Conservation (phyloP, 2,797 vertebrate genomes). For the Diglossa cyanea region DNA sequence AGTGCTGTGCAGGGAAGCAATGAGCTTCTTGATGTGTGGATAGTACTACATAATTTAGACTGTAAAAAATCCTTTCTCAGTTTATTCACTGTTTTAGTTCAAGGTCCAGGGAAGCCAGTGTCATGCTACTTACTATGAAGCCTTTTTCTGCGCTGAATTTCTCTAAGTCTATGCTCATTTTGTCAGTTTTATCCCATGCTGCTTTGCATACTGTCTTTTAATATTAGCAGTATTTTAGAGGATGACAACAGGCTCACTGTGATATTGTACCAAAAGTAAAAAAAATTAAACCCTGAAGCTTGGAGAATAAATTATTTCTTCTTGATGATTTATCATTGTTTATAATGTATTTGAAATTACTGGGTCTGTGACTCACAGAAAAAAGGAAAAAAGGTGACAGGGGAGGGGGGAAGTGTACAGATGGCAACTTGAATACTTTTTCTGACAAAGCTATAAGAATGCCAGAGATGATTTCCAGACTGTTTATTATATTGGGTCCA, state of each 20-base stretch:
- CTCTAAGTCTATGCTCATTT: neutral
- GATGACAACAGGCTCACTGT: neutral
- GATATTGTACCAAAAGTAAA: neutral
- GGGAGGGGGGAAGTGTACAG: neutral
- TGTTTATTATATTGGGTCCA: neutral
- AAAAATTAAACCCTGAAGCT: neutral
- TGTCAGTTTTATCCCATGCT: neutral
- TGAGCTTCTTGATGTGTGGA: neutral
- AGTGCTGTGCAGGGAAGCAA: neutral
- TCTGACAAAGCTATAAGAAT: neutral
- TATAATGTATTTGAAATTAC: neutral
- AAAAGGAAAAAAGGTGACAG: neutral
- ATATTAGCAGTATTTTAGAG: neutral
- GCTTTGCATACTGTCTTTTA: neutral
- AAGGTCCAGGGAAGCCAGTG: neutral
- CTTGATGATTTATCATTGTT: neutral
- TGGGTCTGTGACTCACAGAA: neutral
- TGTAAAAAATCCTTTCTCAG: neutral
- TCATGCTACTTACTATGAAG: neutral
- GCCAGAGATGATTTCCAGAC: neutral
- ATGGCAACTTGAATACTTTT: neutral
- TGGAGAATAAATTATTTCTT: neutral
- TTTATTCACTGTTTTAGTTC: neutral
- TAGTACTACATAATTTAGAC: neutral
- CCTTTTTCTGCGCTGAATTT: neutral